phyloP scores from a whole-genome alignment of 2,888 invertebrate genomes.

The Capitulum mitella region DNA sequence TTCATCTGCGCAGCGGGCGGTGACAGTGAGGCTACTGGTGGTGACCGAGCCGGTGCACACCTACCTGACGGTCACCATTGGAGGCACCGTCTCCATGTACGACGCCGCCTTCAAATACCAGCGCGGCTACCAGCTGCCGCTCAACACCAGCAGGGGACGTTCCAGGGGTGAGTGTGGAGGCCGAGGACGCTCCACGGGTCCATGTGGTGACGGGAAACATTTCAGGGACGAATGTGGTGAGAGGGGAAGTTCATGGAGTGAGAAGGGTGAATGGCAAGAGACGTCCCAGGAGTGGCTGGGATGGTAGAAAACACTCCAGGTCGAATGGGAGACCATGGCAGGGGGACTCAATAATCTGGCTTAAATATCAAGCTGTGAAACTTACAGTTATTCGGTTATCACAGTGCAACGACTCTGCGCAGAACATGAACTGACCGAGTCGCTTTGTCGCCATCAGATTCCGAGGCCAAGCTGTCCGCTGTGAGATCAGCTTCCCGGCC shows the following conservation, averaged over 20 bases:
- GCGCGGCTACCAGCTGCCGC: constrained; percentile 9
- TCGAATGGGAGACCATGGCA: too few species aligned
- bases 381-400: too few species aligned
- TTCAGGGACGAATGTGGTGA: too few species aligned
- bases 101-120: not conserved
- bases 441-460: not conserved
- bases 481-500: not conserved
- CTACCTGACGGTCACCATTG: not conserved
- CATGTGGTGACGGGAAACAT: too few species aligned
- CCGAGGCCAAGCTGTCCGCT: not conserved
- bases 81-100: not conserved
- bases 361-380: too few species aligned
- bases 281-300: too few species aligned
- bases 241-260: too few species aligned
- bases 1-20: not conserved
- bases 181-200: not conserved
- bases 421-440: too few species aligned
- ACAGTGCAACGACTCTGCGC: too few species aligned
- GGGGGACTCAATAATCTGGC: too few species aligned
- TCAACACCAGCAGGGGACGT: not conserved
- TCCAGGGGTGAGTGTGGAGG: not conserved
- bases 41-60: constrained; percentile 7
- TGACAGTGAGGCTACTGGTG: not conserved
- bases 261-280: too few species aligned
- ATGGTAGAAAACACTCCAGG: too few species aligned